Conservation (phyloP, 1,140 invertebrate species). For the Zaprionus capensis region DNA sequence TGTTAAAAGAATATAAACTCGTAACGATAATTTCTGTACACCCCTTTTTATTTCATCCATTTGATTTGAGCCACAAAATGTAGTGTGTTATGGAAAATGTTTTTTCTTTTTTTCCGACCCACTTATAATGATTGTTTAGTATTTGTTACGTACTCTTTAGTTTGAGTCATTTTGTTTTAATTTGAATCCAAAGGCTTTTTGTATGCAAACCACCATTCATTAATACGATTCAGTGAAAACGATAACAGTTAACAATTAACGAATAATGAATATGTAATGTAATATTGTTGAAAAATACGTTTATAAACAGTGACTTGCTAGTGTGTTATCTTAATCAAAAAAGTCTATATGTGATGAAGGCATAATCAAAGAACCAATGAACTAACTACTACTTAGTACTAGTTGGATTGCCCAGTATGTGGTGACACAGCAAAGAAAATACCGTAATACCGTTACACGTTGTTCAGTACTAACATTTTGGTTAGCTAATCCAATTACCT, state of each 20-base stretch:
- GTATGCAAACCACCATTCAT: constrained; percentile 81
- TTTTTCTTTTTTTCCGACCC: constrained; percentile 34
- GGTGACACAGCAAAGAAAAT: constrained; percentile 48
- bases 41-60: constrained; percentile 44
- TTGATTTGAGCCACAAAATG: constrained; percentile 59
- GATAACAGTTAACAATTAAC: constrained; percentile 59
- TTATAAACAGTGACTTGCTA: constrained; percentile 55
- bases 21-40: constrained; percentile 64
- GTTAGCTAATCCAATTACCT: constrained; percentile 73
- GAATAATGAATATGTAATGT: constrained; percentile 42
- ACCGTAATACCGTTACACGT: constrained; percentile 34
- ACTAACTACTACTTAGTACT: constrained; percentile 21
- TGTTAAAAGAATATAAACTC: constrained; percentile 52
- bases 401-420: constrained; percentile 60
- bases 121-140: constrained; percentile 32
- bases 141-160: constrained; percentile 36
- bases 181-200: constrained; percentile 81
- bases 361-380: constrained; percentile 43
- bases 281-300: constrained; percentile 17
- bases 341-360: constrained; percentile 72
- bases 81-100: constrained; percentile 50
- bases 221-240: constrained; percentile 66
- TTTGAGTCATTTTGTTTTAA: constrained; percentile 52
- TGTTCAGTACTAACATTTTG: constrained; percentile 40
- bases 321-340: constrained; percentile 84